Evolutionary conservation across 2,888 invertebrate genomes (phyloP).

Genomic region (Anoplius nigerrimus): DNA sequence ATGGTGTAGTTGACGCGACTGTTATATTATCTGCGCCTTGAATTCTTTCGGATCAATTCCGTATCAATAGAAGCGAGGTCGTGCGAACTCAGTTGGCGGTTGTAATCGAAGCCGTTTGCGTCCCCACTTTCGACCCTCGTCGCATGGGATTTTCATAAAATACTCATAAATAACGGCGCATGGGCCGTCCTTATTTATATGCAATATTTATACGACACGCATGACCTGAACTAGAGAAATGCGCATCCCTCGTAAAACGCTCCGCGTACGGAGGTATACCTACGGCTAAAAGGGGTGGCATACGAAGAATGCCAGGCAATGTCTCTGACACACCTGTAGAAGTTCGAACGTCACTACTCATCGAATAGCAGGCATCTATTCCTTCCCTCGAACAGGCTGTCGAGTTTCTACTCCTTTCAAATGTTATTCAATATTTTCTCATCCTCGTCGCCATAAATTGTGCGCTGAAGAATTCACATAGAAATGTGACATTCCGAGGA

Average conservation of each 20-base stretch:
- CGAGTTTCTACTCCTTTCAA: too few relatives aligned
- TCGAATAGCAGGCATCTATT: not conserved
- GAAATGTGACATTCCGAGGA: too few relatives aligned
- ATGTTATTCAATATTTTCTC: too few relatives aligned
- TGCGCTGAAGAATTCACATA: too few relatives aligned
- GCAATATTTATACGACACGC: slow-evolving; percentile 71
- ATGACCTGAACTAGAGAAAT: slow-evolving; percentile 54
- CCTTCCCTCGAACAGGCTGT: too few relatives aligned
- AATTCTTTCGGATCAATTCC: too few relatives aligned
- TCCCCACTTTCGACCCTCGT: slow-evolving; percentile 10
- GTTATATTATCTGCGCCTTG: too few relatives aligned
- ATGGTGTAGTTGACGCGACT: too few relatives aligned
- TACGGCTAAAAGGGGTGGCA: not conserved
- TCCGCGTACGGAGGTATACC: slow-evolving; percentile 28
- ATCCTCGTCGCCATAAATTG: too few relatives aligned
- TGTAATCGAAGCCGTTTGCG: slow-evolving; percentile 2
- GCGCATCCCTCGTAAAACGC: slow-evolving; percentile 38
- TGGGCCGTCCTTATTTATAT: slow-evolving; percentile 66
- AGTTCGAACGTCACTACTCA: slow-evolving; percentile 40
- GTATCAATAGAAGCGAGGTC: too few relatives aligned
- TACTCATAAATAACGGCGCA: slow-evolving; percentile 65
- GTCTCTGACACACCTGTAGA: slow-evolving; percentile 51
- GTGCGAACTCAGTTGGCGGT: too few relatives aligned
- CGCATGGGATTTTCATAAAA: slow-evolving; percentile 68
- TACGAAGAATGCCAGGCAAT: slow-evolving; percentile 21